Conservation (phyloP, 1,140 invertebrate species). For the Drosophila bocki region DNA sequence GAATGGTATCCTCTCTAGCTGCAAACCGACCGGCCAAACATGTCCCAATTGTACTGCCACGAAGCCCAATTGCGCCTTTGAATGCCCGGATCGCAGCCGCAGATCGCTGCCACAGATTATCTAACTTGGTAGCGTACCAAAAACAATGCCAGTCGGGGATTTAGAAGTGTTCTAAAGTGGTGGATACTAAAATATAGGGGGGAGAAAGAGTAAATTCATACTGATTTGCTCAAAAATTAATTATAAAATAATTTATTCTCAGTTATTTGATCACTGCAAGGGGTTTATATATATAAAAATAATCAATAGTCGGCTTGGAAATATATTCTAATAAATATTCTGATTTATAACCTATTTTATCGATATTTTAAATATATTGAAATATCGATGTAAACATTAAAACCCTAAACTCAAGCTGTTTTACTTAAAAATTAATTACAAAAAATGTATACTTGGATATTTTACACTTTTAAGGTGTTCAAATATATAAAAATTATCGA, state of each 20-base stretch:
- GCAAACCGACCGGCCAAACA: slow-evolving; percentile 38
- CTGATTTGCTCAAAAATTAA: no score
- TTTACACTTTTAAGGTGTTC: no score
- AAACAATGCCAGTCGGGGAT: slow-evolving; percentile 1
- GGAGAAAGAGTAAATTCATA: background rate
- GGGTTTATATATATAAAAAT: background rate
- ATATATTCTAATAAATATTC: no score
- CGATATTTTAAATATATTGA: background rate
- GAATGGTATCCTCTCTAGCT: slow-evolving; percentile 13
- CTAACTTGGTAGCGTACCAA: slow-evolving; percentile 19
- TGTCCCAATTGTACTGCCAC: slow-evolving; percentile 45
- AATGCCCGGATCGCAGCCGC: slow-evolving; percentile 17
- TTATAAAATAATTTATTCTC: background rate
- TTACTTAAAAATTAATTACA: no score
- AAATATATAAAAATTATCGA: background rate
- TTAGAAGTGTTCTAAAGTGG: background rate
- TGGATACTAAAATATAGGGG: background rate
- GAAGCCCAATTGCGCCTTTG: slow-evolving; percentile 26
- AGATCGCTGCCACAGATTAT: slow-evolving; percentile 38
- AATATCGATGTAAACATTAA: no score
- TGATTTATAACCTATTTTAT: background rate
- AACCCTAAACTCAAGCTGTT: no score
- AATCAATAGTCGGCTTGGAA: no score
- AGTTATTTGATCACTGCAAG: no score
- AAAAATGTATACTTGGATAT: no score